Evolutionary conservation across 2,888 invertebrate genomes (phyloP), one percentile per base, ranked within the genome.

Genomic region (Dermolepida albohirtum): DNA sequence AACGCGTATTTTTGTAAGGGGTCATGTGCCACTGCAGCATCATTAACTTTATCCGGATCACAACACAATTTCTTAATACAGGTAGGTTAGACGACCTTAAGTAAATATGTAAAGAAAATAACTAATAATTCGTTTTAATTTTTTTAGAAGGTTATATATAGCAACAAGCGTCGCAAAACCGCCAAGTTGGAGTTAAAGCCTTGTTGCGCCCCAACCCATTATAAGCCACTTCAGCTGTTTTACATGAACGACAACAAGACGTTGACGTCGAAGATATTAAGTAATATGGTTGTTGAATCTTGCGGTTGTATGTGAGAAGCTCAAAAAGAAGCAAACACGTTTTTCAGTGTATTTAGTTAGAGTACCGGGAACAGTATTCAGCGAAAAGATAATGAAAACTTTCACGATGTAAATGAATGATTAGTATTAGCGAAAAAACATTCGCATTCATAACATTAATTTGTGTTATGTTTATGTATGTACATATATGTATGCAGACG

Each of bases 281-380:
- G 94, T 0, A 94, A 95, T 77, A 95, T 96, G 94, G 91, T 95
- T 44, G 94, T 95, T n/a, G 94, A 95, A 75, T 89, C 92, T 5
- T 96, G 96, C 80, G 95, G 95, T 14, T 96, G 96, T 79, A 92
- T 93, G 91, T 94, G 84, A 85, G n/a, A 39, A 14, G 12, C 1
- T 55, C 6, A 57, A 11, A 7, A 22, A 27, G n/a, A 27, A 5
- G 22, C 2, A n/a, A 22, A 12, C 1, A 43, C 1, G 7, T 43
- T 57, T 8, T 12, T 34, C 2, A 34, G 34, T 14, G 47, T 47
- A 16, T 16, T 47, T 47, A 39, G 27, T 40, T 1, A n/a, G 44
- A 57, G 57, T 17, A 40, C 40, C 43, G 27, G 22, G 44, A 27
- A 10, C 55, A 57, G 57, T 57, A 57, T 57, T 57, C 43, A 22